Conservation (phyloP, 2,888 invertebrate species). For the Pachydiplax longipennis region DNA sequence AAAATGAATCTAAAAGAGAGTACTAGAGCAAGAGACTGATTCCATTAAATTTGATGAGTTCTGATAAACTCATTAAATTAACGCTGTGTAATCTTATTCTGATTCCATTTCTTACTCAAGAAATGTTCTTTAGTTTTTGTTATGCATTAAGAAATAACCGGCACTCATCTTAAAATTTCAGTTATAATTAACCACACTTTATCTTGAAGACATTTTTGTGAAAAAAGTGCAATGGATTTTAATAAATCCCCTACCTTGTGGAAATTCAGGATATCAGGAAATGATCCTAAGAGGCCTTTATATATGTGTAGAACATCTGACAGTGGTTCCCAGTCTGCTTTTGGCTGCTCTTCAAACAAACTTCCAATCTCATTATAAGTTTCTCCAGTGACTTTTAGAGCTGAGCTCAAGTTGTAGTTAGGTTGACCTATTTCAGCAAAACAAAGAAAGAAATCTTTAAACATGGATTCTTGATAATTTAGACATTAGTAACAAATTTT, state of each 20-base stretch:
- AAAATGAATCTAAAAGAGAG: too few relatives aligned
- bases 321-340: conserved; percentile 88
- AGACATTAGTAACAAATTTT: background rate
- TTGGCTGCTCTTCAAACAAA: conserved; percentile 89
- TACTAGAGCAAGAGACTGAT: too few relatives aligned
- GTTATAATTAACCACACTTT: too few relatives aligned
- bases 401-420: conserved; percentile 72
- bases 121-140: too few relatives aligned
- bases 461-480: background rate
- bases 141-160: too few relatives aligned
- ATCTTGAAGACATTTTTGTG: too few relatives aligned
- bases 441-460: conserved; percentile 5
- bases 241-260: conserved; percentile 71
- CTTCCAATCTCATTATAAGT: conserved; percentile 89
- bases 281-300: conserved; percentile 87
- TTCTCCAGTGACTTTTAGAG: conserved; percentile 85
- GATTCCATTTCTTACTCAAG: too few relatives aligned
- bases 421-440: conserved; percentile 61
- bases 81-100: too few relatives aligned
- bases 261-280: conserved; percentile 88
- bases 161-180: too few relatives aligned
- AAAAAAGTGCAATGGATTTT: too few relatives aligned
- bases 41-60: too few relatives aligned
- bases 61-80: too few relatives aligned
- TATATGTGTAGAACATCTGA: conserved; percentile 92